Percentiles rank a stretch among this genome's conserved stretches.
Conservation (phyloP, 2,113 vertebrate genomes). For the Porphyrio hochstetteri region DNA sequence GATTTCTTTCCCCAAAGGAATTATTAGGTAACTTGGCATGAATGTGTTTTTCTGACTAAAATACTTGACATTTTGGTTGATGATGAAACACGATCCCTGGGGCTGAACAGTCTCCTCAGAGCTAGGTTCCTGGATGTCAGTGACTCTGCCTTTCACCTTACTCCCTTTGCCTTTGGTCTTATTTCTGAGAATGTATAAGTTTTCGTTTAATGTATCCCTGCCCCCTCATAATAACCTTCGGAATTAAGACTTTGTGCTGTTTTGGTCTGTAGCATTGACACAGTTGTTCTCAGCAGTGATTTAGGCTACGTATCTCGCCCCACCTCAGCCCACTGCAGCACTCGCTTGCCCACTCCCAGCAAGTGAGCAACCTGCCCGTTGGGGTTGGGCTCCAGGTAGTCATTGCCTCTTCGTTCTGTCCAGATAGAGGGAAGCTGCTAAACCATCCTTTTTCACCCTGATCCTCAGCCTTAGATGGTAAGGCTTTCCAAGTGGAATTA, state of each 20-base stretch:
- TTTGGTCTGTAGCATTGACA: background rate
- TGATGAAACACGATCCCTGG: background rate
- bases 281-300: background rate
- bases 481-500: background rate
- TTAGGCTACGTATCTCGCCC: background rate
- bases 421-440: background rate
- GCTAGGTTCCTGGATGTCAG: background rate
- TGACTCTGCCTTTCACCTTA: background rate
- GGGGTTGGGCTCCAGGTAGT: background rate
- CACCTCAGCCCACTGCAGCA: background rate
- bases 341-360: background rate
- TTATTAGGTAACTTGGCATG: conserved; percentile 7
- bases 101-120: background rate
- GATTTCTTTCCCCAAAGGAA: conserved; percentile 65
- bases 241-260: background rate
- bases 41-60: conserved; percentile 18
- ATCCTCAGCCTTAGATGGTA: background rate
- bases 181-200: background rate
- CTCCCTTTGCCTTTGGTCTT: background rate
- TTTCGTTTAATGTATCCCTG: background rate
- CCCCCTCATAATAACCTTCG: background rate
- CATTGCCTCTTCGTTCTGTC: background rate
- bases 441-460: background rate
- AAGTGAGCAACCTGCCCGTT: background rate
- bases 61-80: conserved; percentile 6